Percentiles rank a stretch among this genome's conserved stretches.
Conservation (phyloP, 2,797 vertebrate species). For the Danio aesculapii region DNA sequence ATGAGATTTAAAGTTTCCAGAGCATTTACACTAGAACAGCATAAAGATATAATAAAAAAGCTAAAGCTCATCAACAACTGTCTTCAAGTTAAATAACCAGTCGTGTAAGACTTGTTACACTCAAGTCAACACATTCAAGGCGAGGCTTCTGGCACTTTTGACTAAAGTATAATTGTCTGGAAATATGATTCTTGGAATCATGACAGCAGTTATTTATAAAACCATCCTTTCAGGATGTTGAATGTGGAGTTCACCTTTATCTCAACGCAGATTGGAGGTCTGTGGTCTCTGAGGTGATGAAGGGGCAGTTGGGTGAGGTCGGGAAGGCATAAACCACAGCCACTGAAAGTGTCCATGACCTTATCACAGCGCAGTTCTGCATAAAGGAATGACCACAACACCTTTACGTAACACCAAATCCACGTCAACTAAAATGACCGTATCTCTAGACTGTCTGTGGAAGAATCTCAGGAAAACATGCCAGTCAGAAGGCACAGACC, state of each 20-base stretch:
- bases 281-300: conserved; percentile 82
- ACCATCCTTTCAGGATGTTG: too few species aligned
- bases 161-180: background rate
- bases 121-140: background rate
- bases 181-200: background rate
- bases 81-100: background rate
- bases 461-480: background rate
- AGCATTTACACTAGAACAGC: background rate
- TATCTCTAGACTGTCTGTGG: background rate
- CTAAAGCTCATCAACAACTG: background rate
- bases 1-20: background rate
- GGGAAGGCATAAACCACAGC: conserved; percentile 94
- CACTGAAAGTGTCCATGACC: conserved; percentile 94
- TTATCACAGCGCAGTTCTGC: conserved; percentile 94
- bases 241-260: conserved; percentile 85
- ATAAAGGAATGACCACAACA: background rate
- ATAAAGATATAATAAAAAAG: background rate
- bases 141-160: background rate
- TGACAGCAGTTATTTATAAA: too few species aligned
- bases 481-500: too few species aligned
- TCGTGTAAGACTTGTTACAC: background rate
- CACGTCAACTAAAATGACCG: background rate
- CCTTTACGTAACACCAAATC: background rate
- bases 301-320: conserved; percentile 90
- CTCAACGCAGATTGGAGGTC: conserved; percentile 93